A percentile compares a stretch with the other conserved stretches of the same genome.
Conservation (phyloP, 1,140 invertebrate genomes). For the Tetramorium alpestre region DNA sequence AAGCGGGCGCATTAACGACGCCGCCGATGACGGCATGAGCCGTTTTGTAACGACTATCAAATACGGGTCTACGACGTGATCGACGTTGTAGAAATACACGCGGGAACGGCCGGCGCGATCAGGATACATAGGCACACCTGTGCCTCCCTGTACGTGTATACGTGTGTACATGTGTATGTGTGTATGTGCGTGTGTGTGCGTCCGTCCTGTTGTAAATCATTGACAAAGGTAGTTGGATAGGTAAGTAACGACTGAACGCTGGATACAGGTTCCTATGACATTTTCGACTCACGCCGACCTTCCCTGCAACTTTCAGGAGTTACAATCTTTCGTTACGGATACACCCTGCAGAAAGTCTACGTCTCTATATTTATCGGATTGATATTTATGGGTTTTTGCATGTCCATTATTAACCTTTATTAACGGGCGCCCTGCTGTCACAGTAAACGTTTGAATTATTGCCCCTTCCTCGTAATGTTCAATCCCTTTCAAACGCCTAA, state of each 20-base stretch:
- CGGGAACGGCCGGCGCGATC: conserved; percentile 46
- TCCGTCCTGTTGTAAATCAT: conserved; percentile 65
- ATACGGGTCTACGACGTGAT: conserved; percentile 31
- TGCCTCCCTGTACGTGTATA: neutral
- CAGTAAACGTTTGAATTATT: neutral
- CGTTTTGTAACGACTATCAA: conserved; percentile 50
- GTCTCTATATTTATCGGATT: conserved; percentile 18
- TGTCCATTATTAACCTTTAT: conserved; percentile 21
- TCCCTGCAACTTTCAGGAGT: conserved; percentile 22
- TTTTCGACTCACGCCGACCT: conserved; percentile 60
- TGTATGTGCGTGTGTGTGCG: neutral
- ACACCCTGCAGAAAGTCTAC: neutral
- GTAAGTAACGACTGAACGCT: neutral
- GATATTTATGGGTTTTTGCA: conserved; percentile 10
- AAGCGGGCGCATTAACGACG: conserved; percentile 68
- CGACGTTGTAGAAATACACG: conserved; percentile 34
- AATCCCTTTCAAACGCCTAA: conserved; percentile 23
- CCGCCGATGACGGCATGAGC: conserved; percentile 18
- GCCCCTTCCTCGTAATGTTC: neutral
- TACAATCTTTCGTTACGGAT: neutral
- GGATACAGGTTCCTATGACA: conserved; percentile 63
- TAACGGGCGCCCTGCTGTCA: neutral
- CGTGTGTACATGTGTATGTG: neutral
- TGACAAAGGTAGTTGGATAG: conserved; percentile 61
- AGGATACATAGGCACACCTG: conserved; percentile 16